These are phyloP conservation scores for Lycocorax pyrrhopterus DNA, from an alignment of 2,113 vertebrate species.

Conservation along the genomic window DNA sequence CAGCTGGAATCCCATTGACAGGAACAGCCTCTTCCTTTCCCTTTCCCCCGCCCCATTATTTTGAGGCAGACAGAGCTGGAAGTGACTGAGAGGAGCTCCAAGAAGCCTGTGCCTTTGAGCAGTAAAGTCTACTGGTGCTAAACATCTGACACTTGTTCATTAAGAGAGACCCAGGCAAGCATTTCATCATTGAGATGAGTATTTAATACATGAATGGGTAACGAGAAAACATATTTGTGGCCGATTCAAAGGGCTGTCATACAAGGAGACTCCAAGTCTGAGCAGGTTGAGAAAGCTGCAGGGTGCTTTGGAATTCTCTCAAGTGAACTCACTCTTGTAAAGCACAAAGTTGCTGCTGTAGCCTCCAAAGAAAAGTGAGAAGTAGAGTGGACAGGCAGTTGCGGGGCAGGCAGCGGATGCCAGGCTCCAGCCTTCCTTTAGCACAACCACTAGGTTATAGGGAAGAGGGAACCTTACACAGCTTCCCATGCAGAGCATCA, in stretches of 20 bases:
- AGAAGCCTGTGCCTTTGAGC: slow-evolving; percentile 24
- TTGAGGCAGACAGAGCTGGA: slow-evolving; percentile 26
- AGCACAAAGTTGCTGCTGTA: neutral
- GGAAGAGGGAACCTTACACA: neutral
- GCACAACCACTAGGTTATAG: neutral
- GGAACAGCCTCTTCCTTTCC: slow-evolving; percentile 41
- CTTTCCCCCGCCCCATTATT: neutral
- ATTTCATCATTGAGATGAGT: slow-evolving; percentile 31
- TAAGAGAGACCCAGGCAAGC: neutral
- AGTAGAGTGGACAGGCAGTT: neutral
- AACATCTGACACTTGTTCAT: slow-evolving; percentile 36
- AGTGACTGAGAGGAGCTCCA: neutral
- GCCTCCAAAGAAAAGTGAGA: neutral
- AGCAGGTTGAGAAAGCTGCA: slow-evolving; percentile 23
- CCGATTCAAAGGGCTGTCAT: slow-evolving; percentile 53
- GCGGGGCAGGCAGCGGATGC: fast-evolving
- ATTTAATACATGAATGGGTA: slow-evolving; percentile 56
- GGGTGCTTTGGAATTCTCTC: slow-evolving; percentile 23
- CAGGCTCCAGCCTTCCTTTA: neutral
- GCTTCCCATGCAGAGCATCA: neutral
- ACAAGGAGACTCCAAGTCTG: slow-evolving; percentile 49
- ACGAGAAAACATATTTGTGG: slow-evolving; percentile 30
- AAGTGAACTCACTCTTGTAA: neutral
- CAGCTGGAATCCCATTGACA: slow-evolving; percentile 54
- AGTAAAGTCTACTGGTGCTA: slow-evolving; percentile 2